Conservation (phyloP, 1,140 invertebrate species). For the Euura lappo region DNA sequence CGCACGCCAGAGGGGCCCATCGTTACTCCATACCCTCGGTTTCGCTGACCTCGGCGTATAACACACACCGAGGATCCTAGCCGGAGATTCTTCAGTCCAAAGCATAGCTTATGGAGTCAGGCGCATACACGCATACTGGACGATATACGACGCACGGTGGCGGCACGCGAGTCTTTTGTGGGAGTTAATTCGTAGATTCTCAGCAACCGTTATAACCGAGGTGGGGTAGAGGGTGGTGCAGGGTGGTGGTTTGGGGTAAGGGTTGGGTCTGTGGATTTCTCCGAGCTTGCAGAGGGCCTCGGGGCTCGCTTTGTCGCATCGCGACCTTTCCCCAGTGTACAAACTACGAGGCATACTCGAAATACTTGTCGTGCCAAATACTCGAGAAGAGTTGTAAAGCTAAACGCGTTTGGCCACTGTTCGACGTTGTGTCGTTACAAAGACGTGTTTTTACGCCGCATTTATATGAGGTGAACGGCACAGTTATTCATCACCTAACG, state of each 20-base stretch:
- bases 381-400: not conserved
- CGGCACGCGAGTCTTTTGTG: not conserved
- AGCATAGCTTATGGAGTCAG: not conserved
- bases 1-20: conserved; percentile 23
- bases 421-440: no score
- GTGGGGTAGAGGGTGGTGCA: no score
- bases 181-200: conserved; percentile 1
- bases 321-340: conserved; percentile 32
- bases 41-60: not conserved
- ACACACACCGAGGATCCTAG: not conserved
- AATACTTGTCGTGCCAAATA: not conserved
- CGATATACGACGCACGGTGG: not conserved
- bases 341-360: not conserved
- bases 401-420: not conserved
- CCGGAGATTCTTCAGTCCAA: not conserved
- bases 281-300: conserved; percentile 28
- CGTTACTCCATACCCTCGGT: not conserved
- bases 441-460: no score
- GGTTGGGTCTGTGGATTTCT: conserved; percentile 22
- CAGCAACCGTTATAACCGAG: no score
- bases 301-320: conserved; percentile 41
- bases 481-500: no score
- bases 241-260: no score
- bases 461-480: no score
- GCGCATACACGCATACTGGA: not conserved